Evolutionary conservation across 1,140 invertebrate genomes (phyloP), one percentile per base, ranked within the genome.

Genomic region (Heliconius himera): DNA sequence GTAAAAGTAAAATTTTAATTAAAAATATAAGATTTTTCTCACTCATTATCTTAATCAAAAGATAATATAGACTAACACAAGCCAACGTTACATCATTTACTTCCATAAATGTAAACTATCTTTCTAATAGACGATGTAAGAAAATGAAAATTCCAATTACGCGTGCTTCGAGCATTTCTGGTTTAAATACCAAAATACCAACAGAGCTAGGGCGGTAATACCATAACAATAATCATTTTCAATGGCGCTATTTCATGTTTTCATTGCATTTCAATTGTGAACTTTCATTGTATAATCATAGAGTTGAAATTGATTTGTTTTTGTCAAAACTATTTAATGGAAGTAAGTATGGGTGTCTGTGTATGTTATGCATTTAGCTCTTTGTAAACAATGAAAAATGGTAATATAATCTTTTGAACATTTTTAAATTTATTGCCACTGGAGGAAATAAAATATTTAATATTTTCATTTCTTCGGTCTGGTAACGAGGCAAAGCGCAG

Each of bases 91-190:
- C n/a, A 56, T 18, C 18, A 56, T 56, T 0, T 22, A n/a, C 6
- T 56, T 56, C 8, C 54, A 56, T 22, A n/a, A 56, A 22, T 9
- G 54, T 56, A 56, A 56, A 20, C 54, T 56, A 56, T 56, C n/a
- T 60, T n/a, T 22, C 9, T 60, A 60, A 60, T 60, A 60, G 54
- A 60, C 8, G 54, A 9, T 60, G 8, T n/a, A 22, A 60, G n/a
- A 22, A 60, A 11, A 60, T 60, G 54, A 60, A 60, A 26, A 60
- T 60, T 60, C 54, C 54, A 60, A 60, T 60, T 60, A 60, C 54
- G 54, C 20, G n/a, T n/a, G 54, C 54, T 60, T 22, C 54, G 3
- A 60, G n/a, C 8, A 22, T 60, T 60, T 60, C 54, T 60, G 54
- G 54, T 60, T 26, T 29, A 66, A 66, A 66, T 66, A 66, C 22